Conservation (phyloP, 1,140 invertebrate genomes). For the Lepidotrigona ventralis region DNA sequence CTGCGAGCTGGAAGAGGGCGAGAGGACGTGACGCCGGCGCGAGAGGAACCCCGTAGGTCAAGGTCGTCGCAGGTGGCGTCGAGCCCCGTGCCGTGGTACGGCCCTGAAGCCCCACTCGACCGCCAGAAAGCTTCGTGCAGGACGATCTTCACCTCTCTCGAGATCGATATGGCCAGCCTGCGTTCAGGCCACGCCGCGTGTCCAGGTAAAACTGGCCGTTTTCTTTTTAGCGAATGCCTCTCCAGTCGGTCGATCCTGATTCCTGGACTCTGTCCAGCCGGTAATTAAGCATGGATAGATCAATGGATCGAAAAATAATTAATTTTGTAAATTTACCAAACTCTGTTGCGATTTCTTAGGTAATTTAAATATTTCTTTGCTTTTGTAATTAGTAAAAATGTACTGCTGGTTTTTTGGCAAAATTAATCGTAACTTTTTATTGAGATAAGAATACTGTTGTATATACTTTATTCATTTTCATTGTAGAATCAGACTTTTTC, state of each 20-base stretch:
- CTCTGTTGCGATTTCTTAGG: no score
- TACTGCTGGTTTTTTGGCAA: no score
- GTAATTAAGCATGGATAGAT: no score
- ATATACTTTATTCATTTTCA: not conserved
- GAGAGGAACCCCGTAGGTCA: slow-evolving; percentile 76
- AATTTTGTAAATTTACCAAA: no score
- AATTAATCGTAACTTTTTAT: no score
- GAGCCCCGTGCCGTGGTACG: slow-evolving; percentile 48
- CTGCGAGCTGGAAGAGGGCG: slow-evolving; percentile 19
- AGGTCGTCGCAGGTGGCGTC: slow-evolving; percentile 70
- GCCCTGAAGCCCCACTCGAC: slow-evolving; percentile 61
- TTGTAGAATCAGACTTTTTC: not conserved
- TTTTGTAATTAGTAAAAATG: no score
- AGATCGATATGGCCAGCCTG: slow-evolving; percentile 82
- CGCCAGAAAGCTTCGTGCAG: slow-evolving; percentile 72
- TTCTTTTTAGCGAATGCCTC: not conserved
- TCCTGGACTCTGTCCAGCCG: no score
- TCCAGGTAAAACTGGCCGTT: not conserved
- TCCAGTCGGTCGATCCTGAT: no score
- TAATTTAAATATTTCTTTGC: no score
- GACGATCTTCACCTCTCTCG: slow-evolving; percentile 74
- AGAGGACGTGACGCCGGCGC: slow-evolving; percentile 77
- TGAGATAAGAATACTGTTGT: no score
- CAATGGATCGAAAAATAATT: no score
- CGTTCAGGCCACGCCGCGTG: slow-evolving; percentile 24